Percentiles rank a stretch among this genome's conserved stretches.
These are phyloP conservation scores for Onthophagus sagittarius DNA, from an alignment of 2,888 invertebrate species.

Conservation along the genomic window DNA sequence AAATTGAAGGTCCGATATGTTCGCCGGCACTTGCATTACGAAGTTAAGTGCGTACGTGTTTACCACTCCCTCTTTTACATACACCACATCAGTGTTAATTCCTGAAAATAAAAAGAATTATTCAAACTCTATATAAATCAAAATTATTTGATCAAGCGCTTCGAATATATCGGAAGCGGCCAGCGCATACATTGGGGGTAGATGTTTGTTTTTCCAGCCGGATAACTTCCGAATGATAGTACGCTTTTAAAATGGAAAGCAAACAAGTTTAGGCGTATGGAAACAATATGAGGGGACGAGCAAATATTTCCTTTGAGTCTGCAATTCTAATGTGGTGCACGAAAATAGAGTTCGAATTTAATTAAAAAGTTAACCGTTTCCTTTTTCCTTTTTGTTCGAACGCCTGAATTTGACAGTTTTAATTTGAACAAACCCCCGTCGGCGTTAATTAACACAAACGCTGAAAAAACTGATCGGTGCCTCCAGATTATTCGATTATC, in stretches of 20 bases:
- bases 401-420: constrained; percentile 20
- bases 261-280: constrained; percentile 11
- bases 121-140: neutral
- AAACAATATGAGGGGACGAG: constrained; percentile 1
- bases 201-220: constrained; percentile 8
- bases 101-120: constrained; percentile 53
- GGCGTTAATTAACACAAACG: neutral
- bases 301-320: neutral
- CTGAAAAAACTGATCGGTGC: neutral
- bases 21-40: constrained; percentile 73
- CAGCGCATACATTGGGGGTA: neutral
- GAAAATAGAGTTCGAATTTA: neutral
- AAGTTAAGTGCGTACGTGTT: constrained; percentile 84
- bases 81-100: constrained; percentile 72
- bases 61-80: constrained; percentile 78
- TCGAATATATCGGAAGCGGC: neutral
- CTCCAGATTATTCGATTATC: neutral
- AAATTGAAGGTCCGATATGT: constrained; percentile 77
- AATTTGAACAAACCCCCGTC: constrained; percentile 14
- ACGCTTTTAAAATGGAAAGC: constrained; percentile 9
- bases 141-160: neutral
- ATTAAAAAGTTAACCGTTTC: neutral
- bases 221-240: constrained; percentile 9
- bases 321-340: neutral
- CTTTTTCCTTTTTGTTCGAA: constrained; percentile 1